Evolutionary conservation across 2,888 invertebrate genomes (phyloP).

Genomic region (Amblyjoppa fuscipennis): DNA sequence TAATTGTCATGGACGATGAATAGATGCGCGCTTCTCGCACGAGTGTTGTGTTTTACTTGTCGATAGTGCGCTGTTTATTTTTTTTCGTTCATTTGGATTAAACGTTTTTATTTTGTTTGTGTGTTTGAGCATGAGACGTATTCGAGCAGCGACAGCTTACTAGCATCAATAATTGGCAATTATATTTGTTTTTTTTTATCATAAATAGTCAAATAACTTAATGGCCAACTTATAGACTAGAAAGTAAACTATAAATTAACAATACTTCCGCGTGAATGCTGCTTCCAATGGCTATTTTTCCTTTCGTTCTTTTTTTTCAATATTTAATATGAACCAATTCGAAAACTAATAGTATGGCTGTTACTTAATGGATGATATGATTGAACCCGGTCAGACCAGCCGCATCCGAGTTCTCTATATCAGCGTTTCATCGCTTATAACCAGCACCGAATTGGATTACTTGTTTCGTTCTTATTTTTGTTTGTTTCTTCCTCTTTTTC

Average conservation of each 20-base stretch:
- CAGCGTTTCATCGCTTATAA: conserved; percentile 63
- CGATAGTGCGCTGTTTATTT: conserved; percentile 4
- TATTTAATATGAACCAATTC: conserved; percentile 64
- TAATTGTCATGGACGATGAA: conserved; percentile 44
- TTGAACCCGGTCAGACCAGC: conserved; percentile 71
- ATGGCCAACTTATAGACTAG: conserved; percentile 72
- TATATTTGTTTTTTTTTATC: conserved; percentile 64
- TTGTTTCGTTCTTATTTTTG: conserved; percentile 34
- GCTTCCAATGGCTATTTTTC: conserved; percentile 50
- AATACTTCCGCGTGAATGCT: conserved; percentile 63
- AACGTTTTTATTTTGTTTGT: conserved; percentile 6
- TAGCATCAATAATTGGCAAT: conserved; percentile 76
- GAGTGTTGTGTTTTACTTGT: conserved; percentile 24
- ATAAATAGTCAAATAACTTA: conserved; percentile 69
- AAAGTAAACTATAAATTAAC: conserved; percentile 69
- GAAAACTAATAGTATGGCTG: conserved; percentile 66
- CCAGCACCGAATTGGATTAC: conserved; percentile 60
- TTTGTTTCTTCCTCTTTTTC: not conserved
- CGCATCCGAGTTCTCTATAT: conserved; percentile 66
- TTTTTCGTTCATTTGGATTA: conserved; percentile 30
- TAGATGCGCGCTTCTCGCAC: conserved; percentile 10
- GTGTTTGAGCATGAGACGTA: conserved; percentile 72
- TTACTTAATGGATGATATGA: conserved; percentile 68
- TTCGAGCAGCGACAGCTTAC: conserved; percentile 75
- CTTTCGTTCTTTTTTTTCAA: conserved; percentile 30